These are phyloP conservation scores for Tuta absoluta DNA, from an alignment of 2,888 invertebrate species.

Conservation along the genomic window DNA sequence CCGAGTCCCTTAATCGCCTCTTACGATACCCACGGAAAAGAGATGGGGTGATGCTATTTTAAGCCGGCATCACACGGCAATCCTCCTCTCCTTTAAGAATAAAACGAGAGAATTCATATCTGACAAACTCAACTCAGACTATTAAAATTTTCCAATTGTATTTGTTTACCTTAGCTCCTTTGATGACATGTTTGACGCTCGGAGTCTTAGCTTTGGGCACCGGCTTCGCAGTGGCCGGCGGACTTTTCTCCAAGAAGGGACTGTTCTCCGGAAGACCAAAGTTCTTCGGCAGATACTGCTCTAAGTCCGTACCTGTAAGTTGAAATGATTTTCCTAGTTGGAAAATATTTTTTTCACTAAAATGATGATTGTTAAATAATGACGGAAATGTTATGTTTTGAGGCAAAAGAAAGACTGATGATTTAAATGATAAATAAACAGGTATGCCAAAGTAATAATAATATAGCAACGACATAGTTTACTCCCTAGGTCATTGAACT, in stretches of 20 bases:
- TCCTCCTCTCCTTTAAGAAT: too few relatives aligned
- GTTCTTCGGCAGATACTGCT: conserved; percentile 83
- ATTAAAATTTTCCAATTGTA: too few relatives aligned
- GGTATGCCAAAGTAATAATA: too few relatives aligned
- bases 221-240: conserved; percentile 69
- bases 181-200: conserved; percentile 57
- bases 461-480: too few relatives aligned
- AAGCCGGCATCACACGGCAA: too few relatives aligned
- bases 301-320: conserved; percentile 81
- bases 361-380: not conserved
- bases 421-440: not conserved
- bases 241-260: conserved; percentile 75
- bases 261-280: conserved; percentile 82
- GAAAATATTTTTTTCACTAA: conserved; percentile 31
- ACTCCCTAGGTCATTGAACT: too few relatives aligned
- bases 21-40: too few relatives aligned
- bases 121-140: not conserved
- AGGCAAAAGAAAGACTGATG: not conserved
- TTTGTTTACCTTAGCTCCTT: conserved; percentile 55
- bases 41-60: too few relatives aligned
- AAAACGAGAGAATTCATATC: too few relatives aligned
- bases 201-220: conserved; percentile 64
- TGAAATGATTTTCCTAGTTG: conserved; percentile 11
- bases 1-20: too few relatives aligned
- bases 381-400: not conserved